These are phyloP conservation scores for Entelurus aequoreus DNA, from an alignment of 2,113 vertebrate species.

Conservation along the genomic window DNA sequence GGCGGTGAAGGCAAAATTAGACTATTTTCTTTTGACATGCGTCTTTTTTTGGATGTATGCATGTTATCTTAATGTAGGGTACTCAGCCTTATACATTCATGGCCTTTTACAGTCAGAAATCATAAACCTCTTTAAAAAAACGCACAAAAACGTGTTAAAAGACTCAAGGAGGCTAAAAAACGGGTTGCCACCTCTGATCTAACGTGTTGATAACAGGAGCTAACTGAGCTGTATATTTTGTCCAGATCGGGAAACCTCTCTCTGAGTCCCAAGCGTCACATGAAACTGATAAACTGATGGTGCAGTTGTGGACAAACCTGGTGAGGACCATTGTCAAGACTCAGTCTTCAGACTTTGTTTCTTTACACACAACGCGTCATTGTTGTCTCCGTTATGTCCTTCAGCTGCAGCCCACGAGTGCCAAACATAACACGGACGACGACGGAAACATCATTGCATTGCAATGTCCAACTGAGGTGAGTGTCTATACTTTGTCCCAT, in stretches of 20 bases:
- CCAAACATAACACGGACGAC: constrained; percentile 17
- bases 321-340: constrained; percentile 36
- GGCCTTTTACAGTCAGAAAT: no score
- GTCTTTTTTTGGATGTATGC: no score
- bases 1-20: no score
- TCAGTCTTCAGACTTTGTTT: not conserved
- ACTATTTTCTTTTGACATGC: no score
- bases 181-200: not conserved
- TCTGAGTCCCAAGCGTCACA: constrained; percentile 18
- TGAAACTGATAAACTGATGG: constrained; percentile 44
- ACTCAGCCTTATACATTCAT: no score
- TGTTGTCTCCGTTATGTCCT: constrained; percentile 20
- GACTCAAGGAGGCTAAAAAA: no score
- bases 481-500: not conserved
- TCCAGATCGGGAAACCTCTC: constrained; percentile 41
- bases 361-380: not conserved
- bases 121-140: no score
- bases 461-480: constrained; percentile 62
- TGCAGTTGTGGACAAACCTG: constrained; percentile 66
- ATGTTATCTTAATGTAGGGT: no score
- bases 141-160: no score
- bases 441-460: constrained; percentile 22
- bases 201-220: not conserved
- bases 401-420: constrained; percentile 58
- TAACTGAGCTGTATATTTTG: not conserved